Percentiles rank a stretch among this genome's conserved stretches.
phyloP scores from a whole-genome alignment of 2,888 invertebrate genomes.

The Synergus umbraculus region DNA sequence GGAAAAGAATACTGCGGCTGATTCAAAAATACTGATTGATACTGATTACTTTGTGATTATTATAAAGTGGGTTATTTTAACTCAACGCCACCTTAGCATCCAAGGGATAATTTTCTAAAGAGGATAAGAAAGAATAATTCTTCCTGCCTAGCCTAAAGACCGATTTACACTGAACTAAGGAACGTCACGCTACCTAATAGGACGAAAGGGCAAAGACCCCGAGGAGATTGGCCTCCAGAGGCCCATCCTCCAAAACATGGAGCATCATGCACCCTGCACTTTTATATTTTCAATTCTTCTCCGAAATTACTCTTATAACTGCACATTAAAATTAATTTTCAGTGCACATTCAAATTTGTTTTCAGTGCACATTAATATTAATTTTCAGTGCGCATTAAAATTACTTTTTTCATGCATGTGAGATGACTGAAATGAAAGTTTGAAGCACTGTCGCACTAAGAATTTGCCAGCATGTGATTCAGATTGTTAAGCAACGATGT shows the following conservation, averaged over 20 bases:
- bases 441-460: neutral
- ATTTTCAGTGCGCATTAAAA: neutral
- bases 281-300: neutral
- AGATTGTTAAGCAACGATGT: neutral
- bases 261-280: neutral
- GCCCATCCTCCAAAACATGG: neutral
- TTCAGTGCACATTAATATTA: too few species aligned
- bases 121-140: neutral
- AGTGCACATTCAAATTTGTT: too few species aligned
- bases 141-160: neutral
- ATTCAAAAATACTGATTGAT: too few species aligned
- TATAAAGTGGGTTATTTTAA: neutral
- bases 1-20: too few species aligned
- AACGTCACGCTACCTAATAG: neutral
- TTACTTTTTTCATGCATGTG: neutral
- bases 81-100: neutral
- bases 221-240: neutral
- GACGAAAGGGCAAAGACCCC: slow-evolving; percentile 14
- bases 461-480: neutral
- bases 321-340: neutral
- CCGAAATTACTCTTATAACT: neutral
- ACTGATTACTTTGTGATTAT: too few species aligned
- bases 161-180: neutral
- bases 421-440: neutral
- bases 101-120: neutral